Percentiles rank a stretch among this genome's conserved stretches.
Evolutionary conservation across 2,113 vertebrate species (phyloP).

Genomic region (Monopterus albus): DNA sequence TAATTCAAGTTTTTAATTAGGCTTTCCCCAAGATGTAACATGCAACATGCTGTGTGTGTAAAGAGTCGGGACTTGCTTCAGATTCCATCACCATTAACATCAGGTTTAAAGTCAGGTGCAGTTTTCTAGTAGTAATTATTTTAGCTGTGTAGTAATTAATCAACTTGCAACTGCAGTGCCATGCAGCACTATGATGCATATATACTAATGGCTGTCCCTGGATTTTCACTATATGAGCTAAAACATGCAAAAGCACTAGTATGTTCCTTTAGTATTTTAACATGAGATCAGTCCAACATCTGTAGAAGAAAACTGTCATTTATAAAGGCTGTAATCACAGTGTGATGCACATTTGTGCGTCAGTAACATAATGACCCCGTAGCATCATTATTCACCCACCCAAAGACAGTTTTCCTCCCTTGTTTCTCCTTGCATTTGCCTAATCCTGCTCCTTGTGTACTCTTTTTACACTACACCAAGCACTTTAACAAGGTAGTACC

Average conservation of each 20-base stretch:
- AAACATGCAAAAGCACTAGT: conserved; percentile 12
- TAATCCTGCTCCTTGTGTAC: neutral
- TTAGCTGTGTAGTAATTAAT: neutral
- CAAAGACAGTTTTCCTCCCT: conserved; percentile 10
- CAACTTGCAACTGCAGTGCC: too few species aligned
- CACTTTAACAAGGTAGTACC: conserved; percentile 68
- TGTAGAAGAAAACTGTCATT: conserved; percentile 7
- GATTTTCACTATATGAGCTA: neutral
- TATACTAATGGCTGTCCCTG: neutral
- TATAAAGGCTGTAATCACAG: neutral
- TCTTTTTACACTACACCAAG: conserved; percentile 38
- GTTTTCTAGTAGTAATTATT: too few species aligned
- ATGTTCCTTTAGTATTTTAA: neutral
- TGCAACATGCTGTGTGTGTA: too few species aligned
- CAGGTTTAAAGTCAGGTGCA: neutral
- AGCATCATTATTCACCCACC: conserved; percentile 3
- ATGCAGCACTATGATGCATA: neutral
- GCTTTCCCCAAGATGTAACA: too few species aligned
- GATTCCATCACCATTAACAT: too few species aligned
- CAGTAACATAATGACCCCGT: conserved; percentile 12
- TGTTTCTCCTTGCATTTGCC: neutral
- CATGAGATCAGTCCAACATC: neutral
- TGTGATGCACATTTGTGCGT: neutral
- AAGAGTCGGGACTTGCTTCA: too few species aligned
- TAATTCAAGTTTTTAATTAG: too few species aligned